phyloP scores from a whole-genome alignment of 1,140 invertebrate species.

The Neodiprion fabricii region DNA sequence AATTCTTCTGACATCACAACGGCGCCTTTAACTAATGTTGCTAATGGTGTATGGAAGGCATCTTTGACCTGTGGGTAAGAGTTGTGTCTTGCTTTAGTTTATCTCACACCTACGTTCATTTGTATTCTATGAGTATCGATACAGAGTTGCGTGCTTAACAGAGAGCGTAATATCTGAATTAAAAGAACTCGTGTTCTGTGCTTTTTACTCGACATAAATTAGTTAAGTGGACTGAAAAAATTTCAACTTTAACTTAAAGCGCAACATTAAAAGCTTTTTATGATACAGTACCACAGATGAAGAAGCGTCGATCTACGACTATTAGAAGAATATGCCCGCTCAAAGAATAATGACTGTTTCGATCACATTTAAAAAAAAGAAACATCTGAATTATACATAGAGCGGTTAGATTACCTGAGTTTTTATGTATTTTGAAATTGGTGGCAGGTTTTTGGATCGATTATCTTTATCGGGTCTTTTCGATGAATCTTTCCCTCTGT shows the following conservation, averaged over 20 bases:
- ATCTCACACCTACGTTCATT: neutral
- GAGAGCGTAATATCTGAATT: neutral
- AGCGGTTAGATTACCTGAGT: slow-evolving; percentile 69
- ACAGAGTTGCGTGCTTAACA: neutral
- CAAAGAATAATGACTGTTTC: too few species aligned
- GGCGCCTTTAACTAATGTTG: slow-evolving; percentile 89
- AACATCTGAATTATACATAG: neutral
- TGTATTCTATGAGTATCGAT: neutral
- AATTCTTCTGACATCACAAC: slow-evolving; percentile 88
- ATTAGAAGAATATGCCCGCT: neutral
- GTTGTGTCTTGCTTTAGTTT: neutral
- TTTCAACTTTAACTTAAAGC: too few species aligned
- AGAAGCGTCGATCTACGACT: neutral
- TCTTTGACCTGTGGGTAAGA: slow-evolving; percentile 72
- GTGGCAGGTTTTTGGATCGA: slow-evolving; percentile 67
- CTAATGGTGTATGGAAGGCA: slow-evolving; percentile 89
- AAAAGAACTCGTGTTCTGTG: too few species aligned
- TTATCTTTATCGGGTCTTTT: slow-evolving; percentile 63
- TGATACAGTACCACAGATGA: neutral
- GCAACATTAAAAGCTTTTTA: neutral
- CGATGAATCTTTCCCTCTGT: slow-evolving; percentile 55
- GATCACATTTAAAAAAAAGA: too few species aligned
- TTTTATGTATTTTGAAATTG: slow-evolving; percentile 87
- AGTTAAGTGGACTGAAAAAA: too few species aligned
- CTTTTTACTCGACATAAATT: too few species aligned